phyloP scores from a whole-genome alignment of 2,888 invertebrate species.

The Buathra laborator region DNA sequence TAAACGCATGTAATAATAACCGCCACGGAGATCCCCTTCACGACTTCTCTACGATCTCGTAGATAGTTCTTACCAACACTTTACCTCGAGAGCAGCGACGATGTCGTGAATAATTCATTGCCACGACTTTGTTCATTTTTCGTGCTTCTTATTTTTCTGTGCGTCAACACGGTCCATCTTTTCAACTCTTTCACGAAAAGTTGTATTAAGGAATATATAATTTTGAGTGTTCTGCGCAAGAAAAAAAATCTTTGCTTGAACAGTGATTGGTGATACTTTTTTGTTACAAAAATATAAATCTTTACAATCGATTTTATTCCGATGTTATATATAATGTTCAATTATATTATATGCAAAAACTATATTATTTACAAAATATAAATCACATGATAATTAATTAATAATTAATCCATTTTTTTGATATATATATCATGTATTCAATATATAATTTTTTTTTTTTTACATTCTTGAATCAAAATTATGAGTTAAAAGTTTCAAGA shows the following conservation, averaged over 20 bases:
- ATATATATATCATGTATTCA: too few species aligned
- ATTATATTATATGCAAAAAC: too few species aligned
- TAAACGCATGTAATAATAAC: constrained; percentile 26
- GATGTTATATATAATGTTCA: too few species aligned
- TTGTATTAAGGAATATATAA: neutral
- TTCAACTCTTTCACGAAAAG: neutral
- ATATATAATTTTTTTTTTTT: too few species aligned
- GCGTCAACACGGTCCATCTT: constrained; percentile 2
- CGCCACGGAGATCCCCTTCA: constrained; percentile 22
- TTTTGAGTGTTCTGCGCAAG: neutral
- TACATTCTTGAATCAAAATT: too few species aligned
- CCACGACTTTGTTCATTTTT: constrained; percentile 48
- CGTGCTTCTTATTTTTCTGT: constrained; percentile 13
- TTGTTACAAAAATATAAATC: neutral
- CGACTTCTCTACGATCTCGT: constrained; percentile 32
- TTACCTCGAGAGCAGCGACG: constrained; percentile 35
- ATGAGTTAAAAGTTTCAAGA: too few species aligned
- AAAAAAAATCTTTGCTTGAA: too few species aligned
- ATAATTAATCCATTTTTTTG: too few species aligned
- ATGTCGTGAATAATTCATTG: constrained; percentile 51
- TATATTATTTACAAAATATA: too few species aligned
- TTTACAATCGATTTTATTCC: neutral
- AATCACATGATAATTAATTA: too few species aligned
- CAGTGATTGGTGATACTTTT: neutral
- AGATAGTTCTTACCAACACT: constrained; percentile 43